Conservation (phyloP, 2,113 vertebrate species). For the Mustelus asterias region DNA sequence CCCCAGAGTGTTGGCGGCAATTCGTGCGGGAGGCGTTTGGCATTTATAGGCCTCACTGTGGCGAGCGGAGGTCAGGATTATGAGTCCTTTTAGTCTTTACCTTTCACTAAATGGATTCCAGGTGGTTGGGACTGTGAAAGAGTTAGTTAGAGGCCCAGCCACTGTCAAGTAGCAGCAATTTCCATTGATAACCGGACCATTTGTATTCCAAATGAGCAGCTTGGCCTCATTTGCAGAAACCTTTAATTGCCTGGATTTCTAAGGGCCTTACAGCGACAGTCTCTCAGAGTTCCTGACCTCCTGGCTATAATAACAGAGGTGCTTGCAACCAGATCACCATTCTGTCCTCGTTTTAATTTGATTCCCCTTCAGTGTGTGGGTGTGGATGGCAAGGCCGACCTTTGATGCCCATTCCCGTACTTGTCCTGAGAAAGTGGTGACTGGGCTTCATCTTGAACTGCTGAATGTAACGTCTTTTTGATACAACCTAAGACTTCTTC, state of each 20-base stretch:
- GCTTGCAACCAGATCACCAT: neutral
- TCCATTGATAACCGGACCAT: neutral
- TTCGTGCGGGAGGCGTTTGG: neutral
- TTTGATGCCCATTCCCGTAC: neutral
- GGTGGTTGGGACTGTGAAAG: neutral
- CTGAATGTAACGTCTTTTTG: neutral
- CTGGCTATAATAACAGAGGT: neutral
- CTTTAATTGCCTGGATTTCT: neutral
- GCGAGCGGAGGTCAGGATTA: neutral
- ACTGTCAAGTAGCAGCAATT: neutral
- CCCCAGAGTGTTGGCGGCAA: neutral
- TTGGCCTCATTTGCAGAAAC: neutral
- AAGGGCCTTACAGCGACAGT: neutral
- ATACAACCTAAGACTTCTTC: neutral
- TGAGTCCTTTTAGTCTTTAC: neutral
- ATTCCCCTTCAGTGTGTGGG: neutral
- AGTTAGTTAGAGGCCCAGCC: neutral
- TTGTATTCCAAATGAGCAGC: neutral
- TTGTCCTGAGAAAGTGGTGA: neutral
- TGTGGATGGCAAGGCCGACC: neutral
- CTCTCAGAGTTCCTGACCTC: slow-evolving; percentile 27
- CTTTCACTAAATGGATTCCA: slow-evolving; percentile 10
- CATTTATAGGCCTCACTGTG: neutral
- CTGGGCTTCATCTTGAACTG: neutral
- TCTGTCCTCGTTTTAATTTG: neutral